A percentile compares a stretch with the other conserved stretches of the same genome.
Evolutionary conservation across 2,113 vertebrate species (phyloP).

Genomic region (Ciconia boyciana): DNA sequence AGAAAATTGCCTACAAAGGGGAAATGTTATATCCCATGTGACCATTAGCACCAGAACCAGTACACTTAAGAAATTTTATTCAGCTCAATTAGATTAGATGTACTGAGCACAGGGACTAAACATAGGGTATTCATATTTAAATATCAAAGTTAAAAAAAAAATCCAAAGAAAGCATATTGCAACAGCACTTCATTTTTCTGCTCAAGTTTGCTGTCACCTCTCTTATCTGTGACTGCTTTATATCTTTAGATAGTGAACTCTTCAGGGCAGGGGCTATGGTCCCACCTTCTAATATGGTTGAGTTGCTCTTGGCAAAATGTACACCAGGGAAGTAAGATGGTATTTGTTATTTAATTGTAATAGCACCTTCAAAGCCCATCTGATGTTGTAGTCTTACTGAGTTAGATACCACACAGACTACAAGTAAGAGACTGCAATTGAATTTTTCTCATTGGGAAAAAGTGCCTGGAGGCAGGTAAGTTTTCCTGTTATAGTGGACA

Average conservation of each 20-base stretch:
- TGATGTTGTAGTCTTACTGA: neutral
- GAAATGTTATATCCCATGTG: neutral
- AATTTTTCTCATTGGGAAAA: neutral
- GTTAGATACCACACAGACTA: neutral
- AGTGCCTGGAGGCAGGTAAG: neutral
- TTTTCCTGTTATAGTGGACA: neutral
- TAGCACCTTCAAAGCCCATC: neutral
- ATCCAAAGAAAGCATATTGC: neutral
- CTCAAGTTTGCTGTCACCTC: neutral
- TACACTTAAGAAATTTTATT: neutral
- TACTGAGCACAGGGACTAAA: neutral
- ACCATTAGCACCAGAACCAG: neutral
- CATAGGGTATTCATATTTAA: neutral
- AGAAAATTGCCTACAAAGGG: neutral
- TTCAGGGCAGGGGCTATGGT: neutral
- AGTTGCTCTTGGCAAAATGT: neutral
- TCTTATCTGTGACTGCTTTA: neutral
- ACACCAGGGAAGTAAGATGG: neutral
- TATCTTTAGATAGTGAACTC: neutral
- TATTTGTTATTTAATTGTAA: neutral
- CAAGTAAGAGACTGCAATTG: neutral
- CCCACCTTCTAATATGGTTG: neutral
- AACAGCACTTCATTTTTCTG: neutral
- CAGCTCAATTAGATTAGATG: neutral
- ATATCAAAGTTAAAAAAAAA: neutral